These are phyloP conservation scores for Hemicordylus capensis DNA, from an alignment of 2,113 vertebrate species.

Conservation along the genomic window DNA sequence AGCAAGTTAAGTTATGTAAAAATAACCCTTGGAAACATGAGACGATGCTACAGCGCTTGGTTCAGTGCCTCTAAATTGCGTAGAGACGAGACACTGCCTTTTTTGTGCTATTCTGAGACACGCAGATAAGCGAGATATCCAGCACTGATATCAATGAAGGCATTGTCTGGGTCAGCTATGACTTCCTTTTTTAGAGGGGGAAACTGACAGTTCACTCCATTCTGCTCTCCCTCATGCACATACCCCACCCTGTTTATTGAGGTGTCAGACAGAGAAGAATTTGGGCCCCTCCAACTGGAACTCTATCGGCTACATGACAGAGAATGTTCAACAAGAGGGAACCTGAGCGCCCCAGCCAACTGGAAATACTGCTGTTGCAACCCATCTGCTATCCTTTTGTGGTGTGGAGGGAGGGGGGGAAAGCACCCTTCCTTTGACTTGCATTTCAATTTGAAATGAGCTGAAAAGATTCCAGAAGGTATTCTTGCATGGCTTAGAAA, in stretches of 20 bases:
- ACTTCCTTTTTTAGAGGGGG: constrained; percentile 12
- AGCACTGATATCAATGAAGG: neutral
- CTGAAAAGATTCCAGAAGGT: constrained; percentile 19
- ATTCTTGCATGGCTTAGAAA: neutral
- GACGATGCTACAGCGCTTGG: neutral
- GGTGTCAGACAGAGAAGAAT: constrained; percentile 18
- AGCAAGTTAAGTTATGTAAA: constrained; percentile 7
- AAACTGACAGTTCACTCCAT: neutral
- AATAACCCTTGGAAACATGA: constrained; percentile 6
- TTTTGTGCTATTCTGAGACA: constrained; percentile 24
- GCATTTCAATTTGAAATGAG: rapidly evolving
- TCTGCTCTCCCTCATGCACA: neutral
- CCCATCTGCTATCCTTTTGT: neutral
- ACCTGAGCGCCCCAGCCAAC: constrained; percentile 19
- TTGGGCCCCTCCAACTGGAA: constrained; percentile 5
- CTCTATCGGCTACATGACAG: neutral
- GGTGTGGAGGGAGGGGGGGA: neutral
- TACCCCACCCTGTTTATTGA: constrained; percentile 15
- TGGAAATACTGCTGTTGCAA: neutral
- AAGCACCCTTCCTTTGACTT: neutral
- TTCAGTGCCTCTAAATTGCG: constrained; percentile 5
- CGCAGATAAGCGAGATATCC: neutral
- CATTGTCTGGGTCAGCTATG: neutral
- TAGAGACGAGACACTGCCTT: neutral
- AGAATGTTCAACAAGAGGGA: constrained; percentile 13